phyloP scores from a whole-genome alignment of 1,140 invertebrate species.

The Caerostris extrusa region DNA sequence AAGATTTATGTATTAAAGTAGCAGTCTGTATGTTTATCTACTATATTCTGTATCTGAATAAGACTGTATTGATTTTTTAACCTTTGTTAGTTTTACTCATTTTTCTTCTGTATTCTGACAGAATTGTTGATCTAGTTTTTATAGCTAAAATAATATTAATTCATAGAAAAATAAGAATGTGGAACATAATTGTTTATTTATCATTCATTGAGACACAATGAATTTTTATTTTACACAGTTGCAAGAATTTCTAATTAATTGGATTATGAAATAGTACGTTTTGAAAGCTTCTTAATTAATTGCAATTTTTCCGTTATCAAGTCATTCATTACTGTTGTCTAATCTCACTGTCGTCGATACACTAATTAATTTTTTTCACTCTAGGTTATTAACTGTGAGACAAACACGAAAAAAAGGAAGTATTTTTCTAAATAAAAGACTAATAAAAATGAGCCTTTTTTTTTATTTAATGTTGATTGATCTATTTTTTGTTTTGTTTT shows the following conservation, averaged over 20 bases:
- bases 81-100: too few relatives aligned
- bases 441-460: not conserved
- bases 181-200: not conserved
- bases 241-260: not conserved
- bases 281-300: constrained; percentile 3
- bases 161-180: not conserved
- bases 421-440: not conserved
- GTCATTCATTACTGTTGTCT: not conserved
- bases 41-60: too few relatives aligned
- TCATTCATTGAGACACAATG: not conserved
- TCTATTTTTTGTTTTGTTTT: not conserved
- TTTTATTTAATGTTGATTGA: not conserved
- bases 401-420: not conserved
- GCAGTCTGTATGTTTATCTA: too few relatives aligned
- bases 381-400: not conserved
- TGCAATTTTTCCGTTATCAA: not conserved
- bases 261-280: not conserved
- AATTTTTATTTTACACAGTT: not conserved
- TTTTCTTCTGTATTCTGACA: too few relatives aligned
- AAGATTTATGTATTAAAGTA: too few relatives aligned
- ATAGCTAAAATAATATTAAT: not conserved
- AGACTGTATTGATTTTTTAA: too few relatives aligned
- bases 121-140: not conserved
- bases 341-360: not conserved
- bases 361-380: not conserved